Conservation (phyloP, 2,113 vertebrate species). For the Cheirogaleus medius region DNA sequence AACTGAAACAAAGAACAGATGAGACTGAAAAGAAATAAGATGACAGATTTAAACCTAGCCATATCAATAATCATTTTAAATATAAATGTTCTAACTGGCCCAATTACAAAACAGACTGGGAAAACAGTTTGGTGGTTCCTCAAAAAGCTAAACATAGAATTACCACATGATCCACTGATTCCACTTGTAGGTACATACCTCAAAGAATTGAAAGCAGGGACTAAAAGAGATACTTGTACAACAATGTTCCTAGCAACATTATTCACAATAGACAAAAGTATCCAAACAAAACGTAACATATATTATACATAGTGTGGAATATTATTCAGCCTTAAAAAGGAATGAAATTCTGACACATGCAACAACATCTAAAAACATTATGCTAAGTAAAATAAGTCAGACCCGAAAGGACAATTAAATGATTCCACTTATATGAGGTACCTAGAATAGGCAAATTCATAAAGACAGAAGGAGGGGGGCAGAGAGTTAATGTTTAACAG, state of each 20-base stretch:
- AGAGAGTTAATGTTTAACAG: not conserved
- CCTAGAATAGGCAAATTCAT: not conserved
- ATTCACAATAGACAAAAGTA: not conserved
- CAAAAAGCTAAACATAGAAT: not conserved
- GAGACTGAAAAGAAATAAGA: not conserved
- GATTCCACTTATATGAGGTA: not conserved
- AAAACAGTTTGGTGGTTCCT: not conserved
- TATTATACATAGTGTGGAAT: not conserved
- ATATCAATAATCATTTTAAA: not conserved
- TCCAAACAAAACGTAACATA: not conserved
- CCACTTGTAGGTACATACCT: not conserved
- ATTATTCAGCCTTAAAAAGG: not conserved
- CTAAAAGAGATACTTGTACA: not conserved
- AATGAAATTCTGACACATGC: not conserved
- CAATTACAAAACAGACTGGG: not conserved
- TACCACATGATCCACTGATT: not conserved
- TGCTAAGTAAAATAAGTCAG: not conserved
- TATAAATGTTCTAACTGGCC: not conserved
- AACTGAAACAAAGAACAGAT: not conserved
- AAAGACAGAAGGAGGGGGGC: not conserved
- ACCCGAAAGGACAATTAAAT: not conserved
- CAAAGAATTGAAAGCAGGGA: not conserved
- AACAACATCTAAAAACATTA: not conserved
- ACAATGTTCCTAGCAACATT: not conserved
- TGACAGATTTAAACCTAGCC: not conserved